A percentile compares a stretch with the other conserved stretches of the same genome.
phyloP scores from a whole-genome alignment of 2,888 invertebrate species.

The Plagodis dolabraria region DNA sequence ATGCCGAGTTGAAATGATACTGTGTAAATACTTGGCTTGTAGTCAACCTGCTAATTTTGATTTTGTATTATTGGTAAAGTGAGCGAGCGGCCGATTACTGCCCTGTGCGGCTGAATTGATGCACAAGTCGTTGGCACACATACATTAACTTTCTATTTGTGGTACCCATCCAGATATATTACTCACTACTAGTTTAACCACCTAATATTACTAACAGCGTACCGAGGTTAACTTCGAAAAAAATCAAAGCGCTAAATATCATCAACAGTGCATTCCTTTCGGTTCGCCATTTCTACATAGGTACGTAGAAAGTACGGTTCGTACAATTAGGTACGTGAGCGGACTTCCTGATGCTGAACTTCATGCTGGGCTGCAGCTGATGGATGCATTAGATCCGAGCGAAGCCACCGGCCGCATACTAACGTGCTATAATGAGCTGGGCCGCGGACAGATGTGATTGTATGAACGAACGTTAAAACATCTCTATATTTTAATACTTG shows the following conservation, averaged over 20 bases:
- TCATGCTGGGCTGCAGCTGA: slow-evolving; percentile 18
- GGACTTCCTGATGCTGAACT: slow-evolving; percentile 36
- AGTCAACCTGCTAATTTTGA: too few relatives aligned
- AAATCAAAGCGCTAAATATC: neutral
- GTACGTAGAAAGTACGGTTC: slow-evolving; percentile 36
- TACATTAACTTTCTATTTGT: too few relatives aligned
- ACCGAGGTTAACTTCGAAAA: neutral
- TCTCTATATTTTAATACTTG: neutral
- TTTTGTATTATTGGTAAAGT: too few relatives aligned
- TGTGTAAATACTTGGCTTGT: too few relatives aligned
- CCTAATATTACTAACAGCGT: neutral
- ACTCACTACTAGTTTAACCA: too few relatives aligned
- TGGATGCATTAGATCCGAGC: slow-evolving; percentile 27
- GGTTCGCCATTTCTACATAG: slow-evolving; percentile 10
- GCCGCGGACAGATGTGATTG: slow-evolving; percentile 5
- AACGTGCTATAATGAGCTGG: slow-evolving; percentile 39
- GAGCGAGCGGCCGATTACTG: too few relatives aligned
- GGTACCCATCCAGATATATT: too few relatives aligned
- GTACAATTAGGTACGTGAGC: slow-evolving; percentile 69
- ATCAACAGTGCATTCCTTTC: slow-evolving; percentile 5
- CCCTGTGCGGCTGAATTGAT: too few relatives aligned
- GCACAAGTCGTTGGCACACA: too few relatives aligned
- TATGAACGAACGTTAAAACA: neutral
- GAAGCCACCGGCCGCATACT: slow-evolving; percentile 35
- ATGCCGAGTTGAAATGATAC: too few relatives aligned